Evolutionary conservation across 2,113 vertebrate species (phyloP), one percentile per base, ranked within the genome.

Genomic region (Malurus elegans): DNA sequence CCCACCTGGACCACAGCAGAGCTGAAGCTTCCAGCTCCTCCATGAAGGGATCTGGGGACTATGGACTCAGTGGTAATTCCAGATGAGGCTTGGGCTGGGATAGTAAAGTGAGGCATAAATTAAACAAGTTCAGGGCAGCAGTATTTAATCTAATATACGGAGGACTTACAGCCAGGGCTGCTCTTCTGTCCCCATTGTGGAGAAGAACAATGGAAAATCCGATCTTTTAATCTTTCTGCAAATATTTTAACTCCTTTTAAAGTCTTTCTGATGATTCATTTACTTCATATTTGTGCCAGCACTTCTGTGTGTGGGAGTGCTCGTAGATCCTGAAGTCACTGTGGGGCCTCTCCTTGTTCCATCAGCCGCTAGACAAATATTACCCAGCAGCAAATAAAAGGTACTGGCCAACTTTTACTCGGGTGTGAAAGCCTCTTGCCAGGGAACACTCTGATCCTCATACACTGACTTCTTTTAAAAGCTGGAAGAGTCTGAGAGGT

Each of bases 401-500:
- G 66, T 53, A 50, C 42, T 82, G 66, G 89, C 57, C 74, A 94
- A 47, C n/a, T 87, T 91, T 72, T 79, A 54, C 53, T 61, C 2
- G n/a, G 56, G 29, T 72, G 73, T 54, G 79, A 82, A 87, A 89
- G 64, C 40, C 28, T 61, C 87, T 65, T 89, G 87, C 91, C 93
- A 96, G 60, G 84, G 89, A 93, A 95, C 91, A 85, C 90, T 88
- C 76, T 92, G 86, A 89, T 92, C 89, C 82, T 21, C 62, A 40
- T 29, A 71, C 47, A 57, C 42, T 82, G 84, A 42, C 78, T 91
- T 91, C 23, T 82, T 87, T 60, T 24, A 58, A 88, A 79, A 88
- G 64, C 71, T 88, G 34, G 24, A 85, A 79, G 74, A 88, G 24
- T 80, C 69, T 54, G 58, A 86, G 28, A 73, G 64, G 18, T 51